phyloP scores from a whole-genome alignment of 2,113 vertebrate genomes.

The Carlito syrichta region DNA sequence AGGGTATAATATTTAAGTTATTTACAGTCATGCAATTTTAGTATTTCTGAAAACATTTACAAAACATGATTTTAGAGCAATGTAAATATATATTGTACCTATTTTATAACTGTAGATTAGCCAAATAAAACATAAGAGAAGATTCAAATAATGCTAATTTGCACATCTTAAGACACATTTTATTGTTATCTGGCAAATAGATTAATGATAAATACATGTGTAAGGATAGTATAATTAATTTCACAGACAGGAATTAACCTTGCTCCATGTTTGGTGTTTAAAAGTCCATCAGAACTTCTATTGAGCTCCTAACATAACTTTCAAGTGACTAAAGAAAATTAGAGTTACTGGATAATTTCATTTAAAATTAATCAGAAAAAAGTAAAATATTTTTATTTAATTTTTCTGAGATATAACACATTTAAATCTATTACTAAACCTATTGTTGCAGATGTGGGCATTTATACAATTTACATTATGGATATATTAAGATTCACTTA shows the following conservation, averaged over 20 bases:
- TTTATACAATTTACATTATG: not conserved
- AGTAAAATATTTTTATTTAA: not conserved
- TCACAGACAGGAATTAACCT: not conserved
- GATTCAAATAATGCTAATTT: constrained; percentile 47
- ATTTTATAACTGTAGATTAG: not conserved
- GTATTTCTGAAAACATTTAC: not conserved
- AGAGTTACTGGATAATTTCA: not conserved
- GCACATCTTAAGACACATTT: constrained; percentile 56
- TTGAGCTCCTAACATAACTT: not conserved
- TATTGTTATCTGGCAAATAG: constrained; percentile 52
- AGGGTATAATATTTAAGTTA: not conserved
- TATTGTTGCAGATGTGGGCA: not conserved
- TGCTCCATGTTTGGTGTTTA: not conserved
- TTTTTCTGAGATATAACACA: not conserved
- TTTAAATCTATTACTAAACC: not conserved
- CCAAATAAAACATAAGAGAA: constrained; percentile 30
- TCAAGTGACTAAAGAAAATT: not conserved
- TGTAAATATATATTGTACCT: not conserved
- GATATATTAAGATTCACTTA: not conserved
- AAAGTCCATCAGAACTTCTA: not conserved
- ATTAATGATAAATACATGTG: constrained; percentile 59
- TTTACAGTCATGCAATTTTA: not conserved
- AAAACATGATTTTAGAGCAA: not conserved
- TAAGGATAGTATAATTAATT: not conserved
- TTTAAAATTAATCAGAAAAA: not conserved